Base-by-base conservation (phyloP, 2,797 vertebrate genomes). In the Halcyon badia region DNA sequence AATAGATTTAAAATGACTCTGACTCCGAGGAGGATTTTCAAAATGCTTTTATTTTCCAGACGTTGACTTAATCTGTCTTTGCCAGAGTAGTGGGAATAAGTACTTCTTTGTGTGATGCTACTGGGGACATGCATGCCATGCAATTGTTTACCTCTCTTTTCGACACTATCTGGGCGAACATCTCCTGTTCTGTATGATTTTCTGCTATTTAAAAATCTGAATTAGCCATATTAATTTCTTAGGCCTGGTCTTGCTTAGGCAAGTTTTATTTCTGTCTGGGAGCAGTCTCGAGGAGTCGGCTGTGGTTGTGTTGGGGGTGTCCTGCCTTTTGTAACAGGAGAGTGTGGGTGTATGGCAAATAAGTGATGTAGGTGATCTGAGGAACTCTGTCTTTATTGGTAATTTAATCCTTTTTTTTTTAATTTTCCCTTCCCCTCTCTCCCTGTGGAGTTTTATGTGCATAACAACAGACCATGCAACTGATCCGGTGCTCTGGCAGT, bases 81-180 rank as follows among this genome's bases (percentile, higher is more conserved):
- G 10, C 5, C 15, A 16, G 35, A 39, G 57, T 13, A 46, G 24
- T 68, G 19, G 18, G 33, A 35, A 6, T n/a, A 37, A 33, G 25
- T 61, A 16, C 2, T n/a, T 65, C 16, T 65, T 69, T 44, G 30
- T 48, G 31, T 48, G 5, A 10, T 19, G 16, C 8, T 66, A 2
- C 14, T 21, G 20, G 39, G 8, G 12, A 16, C 2, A 2, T 4
- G 4, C 11, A 5, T 0, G 0, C 31, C 2, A 0, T 56, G 37
- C 56, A 54, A 9, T 54, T 62, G 31, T 66, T 87, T 57, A 14
- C 18, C 6, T 71, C 17, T 58, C 26, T 33, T 7, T 20, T 49
- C 25, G 11, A 54, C 83, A 83, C 20, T 89, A 61, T 5, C 30
- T 71, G 49, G 8, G 28, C 7, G 64, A 41, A 41, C 13, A 26